Conservation (phyloP, 2,888 invertebrate genomes). For the Lasioglossum vierecki region DNA sequence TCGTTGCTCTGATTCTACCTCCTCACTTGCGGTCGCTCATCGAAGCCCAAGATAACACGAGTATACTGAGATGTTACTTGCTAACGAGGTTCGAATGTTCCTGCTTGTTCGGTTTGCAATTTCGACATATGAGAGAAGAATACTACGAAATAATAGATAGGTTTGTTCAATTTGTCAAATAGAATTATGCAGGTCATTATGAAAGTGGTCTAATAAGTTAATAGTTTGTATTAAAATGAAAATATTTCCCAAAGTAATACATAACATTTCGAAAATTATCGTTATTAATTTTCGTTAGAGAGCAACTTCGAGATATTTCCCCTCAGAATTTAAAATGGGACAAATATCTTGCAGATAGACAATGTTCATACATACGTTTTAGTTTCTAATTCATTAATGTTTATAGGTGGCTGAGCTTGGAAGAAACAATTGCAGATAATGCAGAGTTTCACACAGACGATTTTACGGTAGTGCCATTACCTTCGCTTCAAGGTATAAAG, state of each 20-base stretch:
- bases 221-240: too few relatives aligned
- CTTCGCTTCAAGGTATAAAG: slow-evolving; percentile 83
- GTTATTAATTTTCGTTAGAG: too few relatives aligned
- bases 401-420: slow-evolving; percentile 85
- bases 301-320: too few relatives aligned
- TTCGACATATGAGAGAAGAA: slow-evolving; percentile 75
- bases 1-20: slow-evolving; percentile 86
- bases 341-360: too few relatives aligned
- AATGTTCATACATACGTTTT: neutral
- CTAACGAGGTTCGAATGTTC: slow-evolving; percentile 85
- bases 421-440: slow-evolving; percentile 84
- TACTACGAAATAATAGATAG: slow-evolving; percentile 84
- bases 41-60: slow-evolving; percentile 70
- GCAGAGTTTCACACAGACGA: slow-evolving; percentile 85
- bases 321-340: too few relatives aligned
- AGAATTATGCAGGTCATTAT: neutral
- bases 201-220: too few relatives aligned
- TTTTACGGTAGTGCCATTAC: slow-evolving; percentile 86
- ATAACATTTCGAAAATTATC: too few relatives aligned
- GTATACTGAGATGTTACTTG: slow-evolving; percentile 82
- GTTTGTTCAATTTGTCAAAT: slow-evolving; percentile 53
- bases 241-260: too few relatives aligned
- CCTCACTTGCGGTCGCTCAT: slow-evolving; percentile 84
- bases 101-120: slow-evolving; percentile 85
- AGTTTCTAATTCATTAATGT: neutral